A percentile compares a stretch with the other conserved stretches of the same genome.
Conservation (phyloP, 2,797 vertebrate species). For the Mormyrus proboscirostris region DNA sequence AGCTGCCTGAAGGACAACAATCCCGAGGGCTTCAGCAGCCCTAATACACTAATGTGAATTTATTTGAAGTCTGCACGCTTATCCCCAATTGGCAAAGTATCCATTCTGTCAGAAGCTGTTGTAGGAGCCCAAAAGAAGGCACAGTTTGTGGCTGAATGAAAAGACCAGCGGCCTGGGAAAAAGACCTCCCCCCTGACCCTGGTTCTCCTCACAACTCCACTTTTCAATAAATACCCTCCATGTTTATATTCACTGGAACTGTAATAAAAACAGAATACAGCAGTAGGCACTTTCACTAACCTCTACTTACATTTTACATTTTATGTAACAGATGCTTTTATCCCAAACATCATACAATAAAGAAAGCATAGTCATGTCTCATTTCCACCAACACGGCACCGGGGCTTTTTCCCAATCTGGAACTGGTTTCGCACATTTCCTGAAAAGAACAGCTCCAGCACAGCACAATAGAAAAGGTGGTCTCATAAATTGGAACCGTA, state of each 20-base stretch:
- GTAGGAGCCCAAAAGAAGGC: conserved; percentile 24
- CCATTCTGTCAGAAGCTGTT: conserved; percentile 25
- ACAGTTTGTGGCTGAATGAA: conserved; percentile 14
- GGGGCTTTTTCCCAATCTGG: too few species aligned
- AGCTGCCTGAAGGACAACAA: not conserved
- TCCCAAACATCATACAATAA: too few species aligned
- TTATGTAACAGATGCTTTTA: not conserved
- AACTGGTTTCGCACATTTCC: too few species aligned
- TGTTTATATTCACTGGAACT: not conserved
- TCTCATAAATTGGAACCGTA: too few species aligned
- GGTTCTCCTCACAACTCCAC: not conserved
- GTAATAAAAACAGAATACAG: not conserved
- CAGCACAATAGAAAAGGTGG: too few species aligned
- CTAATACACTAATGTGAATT: conserved; percentile 1
- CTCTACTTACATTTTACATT: not conserved
- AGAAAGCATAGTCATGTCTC: too few species aligned
- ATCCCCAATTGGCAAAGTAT: conserved; percentile 27
- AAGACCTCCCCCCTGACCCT: not conserved
- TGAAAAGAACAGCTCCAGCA: too few species aligned
- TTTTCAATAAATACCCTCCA: not conserved
- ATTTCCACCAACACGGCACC: too few species aligned
- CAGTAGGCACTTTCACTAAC: not conserved
- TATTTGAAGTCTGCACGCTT: conserved; percentile 29
- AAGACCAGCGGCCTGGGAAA: conserved; percentile 13
- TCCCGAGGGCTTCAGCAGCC: not conserved